phyloP scores from a whole-genome alignment of 2,797 vertebrate species.

The Lycodopsis pacificus region DNA sequence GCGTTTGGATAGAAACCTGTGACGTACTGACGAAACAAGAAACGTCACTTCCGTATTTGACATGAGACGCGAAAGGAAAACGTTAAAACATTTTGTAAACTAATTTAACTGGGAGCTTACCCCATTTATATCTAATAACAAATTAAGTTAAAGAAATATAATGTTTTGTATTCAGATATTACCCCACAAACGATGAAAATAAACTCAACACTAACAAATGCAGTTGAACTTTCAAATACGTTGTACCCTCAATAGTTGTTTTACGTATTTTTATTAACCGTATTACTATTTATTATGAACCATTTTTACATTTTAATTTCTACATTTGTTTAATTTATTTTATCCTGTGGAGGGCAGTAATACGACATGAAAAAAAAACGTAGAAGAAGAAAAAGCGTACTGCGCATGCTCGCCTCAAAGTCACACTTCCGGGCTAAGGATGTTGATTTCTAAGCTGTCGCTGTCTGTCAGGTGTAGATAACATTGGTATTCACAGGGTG shows the following conservation, averaged over 20 bases:
- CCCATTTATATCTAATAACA: background rate
- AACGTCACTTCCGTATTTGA: slow-evolving; percentile 47
- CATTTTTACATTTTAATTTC: background rate
- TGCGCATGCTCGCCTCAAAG: background rate
- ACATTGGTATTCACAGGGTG: accelerated
- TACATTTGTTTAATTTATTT: background rate
- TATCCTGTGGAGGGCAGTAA: background rate
- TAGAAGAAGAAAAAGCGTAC: background rate
- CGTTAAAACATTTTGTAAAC: background rate
- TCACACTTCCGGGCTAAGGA: slow-evolving; percentile 5
- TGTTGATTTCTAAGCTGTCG: accelerated
- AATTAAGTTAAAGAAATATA: background rate
- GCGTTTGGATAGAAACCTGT: slow-evolving; percentile 31
- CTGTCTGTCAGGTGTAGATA: background rate
- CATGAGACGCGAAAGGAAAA: too few relatives aligned
- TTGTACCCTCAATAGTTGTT: background rate
- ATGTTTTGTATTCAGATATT: background rate
- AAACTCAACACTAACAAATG: background rate
- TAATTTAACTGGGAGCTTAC: background rate
- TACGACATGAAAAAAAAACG: background rate
- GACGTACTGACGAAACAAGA: slow-evolving; percentile 35
- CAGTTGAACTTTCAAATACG: background rate
- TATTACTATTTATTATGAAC: background rate
- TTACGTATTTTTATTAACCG: background rate
- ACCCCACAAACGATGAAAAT: background rate